Evolutionary conservation across 1,140 invertebrate genomes (phyloP), one percentile per base, ranked within the genome.

Genomic region (Amphibalanus amphitrite): DNA sequence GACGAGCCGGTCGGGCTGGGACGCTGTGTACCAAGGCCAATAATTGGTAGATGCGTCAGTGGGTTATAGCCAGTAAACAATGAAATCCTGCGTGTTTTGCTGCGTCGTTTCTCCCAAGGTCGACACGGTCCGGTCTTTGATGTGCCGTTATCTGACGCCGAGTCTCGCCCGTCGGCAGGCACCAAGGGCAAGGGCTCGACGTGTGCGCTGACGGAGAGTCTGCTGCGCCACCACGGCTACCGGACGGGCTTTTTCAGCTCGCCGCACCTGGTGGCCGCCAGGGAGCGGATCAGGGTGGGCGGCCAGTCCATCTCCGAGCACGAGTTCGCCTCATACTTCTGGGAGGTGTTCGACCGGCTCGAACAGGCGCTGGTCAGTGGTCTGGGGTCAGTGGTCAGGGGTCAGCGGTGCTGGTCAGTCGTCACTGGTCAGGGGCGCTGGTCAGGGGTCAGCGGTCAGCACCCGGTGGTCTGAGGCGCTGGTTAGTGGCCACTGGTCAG

Each of bases 201-300:
- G 0, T 96, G 95, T 80, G 94, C 95, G 0, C 90, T 93, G 78
- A 86, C 86, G 69, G 97, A 99, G 78, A 87, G 89, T 0, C 93
- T 99, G 75, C 82, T 99, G 23, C 84, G 91, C 0, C 78, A 86
- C 68, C 87, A 92, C 78, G 94, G 93, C 0, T 90, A 86, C 76
- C 88, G 85, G 76, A 99, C 96, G 0, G 97, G 97, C 3, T 94
- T 99, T 77, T 99, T 87, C 80, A 93, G 91, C 64, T 99, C 96
- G 0, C 97, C 97, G 1, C 97, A 99, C 82, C 80, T 99, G 26
- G 82, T 98, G 13, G 87, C 88, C 67, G 93, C 94, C 0, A 83
- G 90, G n/a, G 97, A 99, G 80, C 83, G 97, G 70, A 93, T 99
- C 71, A 84, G 89, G 69, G 87, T 99, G 33, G 87, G 94, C 82